A percentile compares a stretch with the other conserved stretches of the same genome.
Conservation (phyloP, 2,797 vertebrate species). For the Emys orbicularis region DNA sequence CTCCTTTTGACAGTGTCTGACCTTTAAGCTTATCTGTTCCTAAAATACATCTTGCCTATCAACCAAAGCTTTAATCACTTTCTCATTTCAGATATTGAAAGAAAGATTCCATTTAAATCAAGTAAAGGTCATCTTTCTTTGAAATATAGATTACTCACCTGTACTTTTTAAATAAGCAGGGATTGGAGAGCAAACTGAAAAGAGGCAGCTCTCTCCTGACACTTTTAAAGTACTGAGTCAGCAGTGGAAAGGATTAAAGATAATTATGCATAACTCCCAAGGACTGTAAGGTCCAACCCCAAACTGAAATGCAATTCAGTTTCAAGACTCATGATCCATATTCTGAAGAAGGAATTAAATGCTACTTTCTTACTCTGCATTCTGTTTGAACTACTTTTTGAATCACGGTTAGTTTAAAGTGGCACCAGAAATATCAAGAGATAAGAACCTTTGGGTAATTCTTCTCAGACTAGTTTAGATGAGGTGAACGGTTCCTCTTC, state of each 20-base stretch:
- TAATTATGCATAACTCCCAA: slow-evolving; percentile 62
- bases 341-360: slow-evolving; percentile 35
- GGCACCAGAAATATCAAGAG: slow-evolving; percentile 31
- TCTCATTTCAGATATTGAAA: slow-evolving; percentile 84
- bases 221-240: slow-evolving; percentile 73
- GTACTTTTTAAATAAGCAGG: slow-evolving; percentile 63
- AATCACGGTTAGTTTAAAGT: slow-evolving; percentile 54
- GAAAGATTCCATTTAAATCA: slow-evolving; percentile 83
- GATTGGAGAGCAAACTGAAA: slow-evolving; percentile 63
- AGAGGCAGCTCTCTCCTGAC: background rate
- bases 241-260: slow-evolving; percentile 74
- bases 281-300: slow-evolving; percentile 55
- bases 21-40: slow-evolving; percentile 83
- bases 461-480: background rate
- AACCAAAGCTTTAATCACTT: slow-evolving; percentile 83
- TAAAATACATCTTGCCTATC: slow-evolving; percentile 82
- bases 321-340: slow-evolving; percentile 26
- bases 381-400: slow-evolving; percentile 55
- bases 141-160: slow-evolving; percentile 81
- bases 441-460: slow-evolving; percentile 1
- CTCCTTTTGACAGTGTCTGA: slow-evolving; percentile 81
- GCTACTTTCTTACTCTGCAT: background rate
- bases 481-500: background rate
- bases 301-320: slow-evolving; percentile 65
- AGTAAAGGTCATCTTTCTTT: slow-evolving; percentile 84